Evolutionary conservation across 1,140 invertebrate genomes (phyloP), one percentile per base, ranked within the genome.

Genomic region (Caenorhabditis inopinata): DNA sequence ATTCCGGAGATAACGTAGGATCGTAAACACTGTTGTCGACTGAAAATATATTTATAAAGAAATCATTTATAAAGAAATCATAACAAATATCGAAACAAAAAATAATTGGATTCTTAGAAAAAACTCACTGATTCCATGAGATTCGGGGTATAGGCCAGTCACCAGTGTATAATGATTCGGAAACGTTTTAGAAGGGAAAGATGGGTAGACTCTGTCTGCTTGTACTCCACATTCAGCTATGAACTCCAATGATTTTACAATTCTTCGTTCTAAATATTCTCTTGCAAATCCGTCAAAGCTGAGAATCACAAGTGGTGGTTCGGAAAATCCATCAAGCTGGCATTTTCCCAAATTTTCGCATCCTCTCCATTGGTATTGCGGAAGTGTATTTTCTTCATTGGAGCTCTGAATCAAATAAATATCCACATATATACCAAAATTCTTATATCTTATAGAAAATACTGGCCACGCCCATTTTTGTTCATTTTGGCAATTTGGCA

Each of bases 111-210:
- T 35, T 51, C 9, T 1, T 11, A 46, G 6, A 14, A 11, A 45
- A 46, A 49, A 32, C 38, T 38, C 25, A 77, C 76, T 48, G 35
- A 91, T 89, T 5, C 91, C 91, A 85, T 91, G 91, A 49, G 84
- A 89, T 85, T 91, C 91, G 83, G 89, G 87, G 82, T 90, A 91
- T 7, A 91, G 76, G 11, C 91, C 90, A n/a, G 90, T 90, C 0
- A 86, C 89, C 18, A 90, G 83, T n/a, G 88, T 88, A 75, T 86
- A 90, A 84, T 90, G 90, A 80, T 90, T 90, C 5, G 90, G 90
- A 51, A 90, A 87, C 7, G 90, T 85, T 51, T 74, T 79, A 12
- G 81, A 80, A 11, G 83, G 83, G 23, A 82, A 83, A 0, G 74
- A 77, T 12, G 82, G 82, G 27, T 32, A 68, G 4, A 81, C 80